phyloP scores from a whole-genome alignment of 2,797 vertebrate species.

The Arctocebus calabarensis region DNA sequence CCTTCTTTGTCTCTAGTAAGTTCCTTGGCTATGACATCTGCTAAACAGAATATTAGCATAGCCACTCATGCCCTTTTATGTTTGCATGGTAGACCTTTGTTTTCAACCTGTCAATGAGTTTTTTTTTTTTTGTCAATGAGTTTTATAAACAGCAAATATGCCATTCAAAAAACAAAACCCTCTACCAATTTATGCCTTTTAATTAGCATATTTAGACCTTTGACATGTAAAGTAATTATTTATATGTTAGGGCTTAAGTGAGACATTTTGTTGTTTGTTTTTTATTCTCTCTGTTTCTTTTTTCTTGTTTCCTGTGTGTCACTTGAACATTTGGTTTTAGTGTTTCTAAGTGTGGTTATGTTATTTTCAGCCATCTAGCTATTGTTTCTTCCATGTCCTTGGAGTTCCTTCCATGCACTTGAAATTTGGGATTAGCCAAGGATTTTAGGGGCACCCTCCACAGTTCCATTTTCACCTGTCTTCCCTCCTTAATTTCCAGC shows the following conservation, averaged over 20 bases:
- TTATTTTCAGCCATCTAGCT: neutral
- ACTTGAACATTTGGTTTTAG: neutral
- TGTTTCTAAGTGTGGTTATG: neutral
- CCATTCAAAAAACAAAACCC: neutral
- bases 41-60: neutral
- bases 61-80: neutral
- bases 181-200: neutral
- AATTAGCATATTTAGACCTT: neutral
- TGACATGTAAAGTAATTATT: neutral
- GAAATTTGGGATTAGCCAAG: neutral
- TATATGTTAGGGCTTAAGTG: neutral
- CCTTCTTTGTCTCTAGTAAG: neutral
- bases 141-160: neutral
- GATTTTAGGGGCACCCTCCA: neutral
- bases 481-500: constrained; percentile 6
- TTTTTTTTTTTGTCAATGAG: neutral
- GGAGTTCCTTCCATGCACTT: neutral
- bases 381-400: neutral
- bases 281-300: neutral
- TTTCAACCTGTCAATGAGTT: constrained; percentile 7
- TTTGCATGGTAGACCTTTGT: neutral
- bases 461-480: neutral
- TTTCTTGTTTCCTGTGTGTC: constrained; percentile 9
- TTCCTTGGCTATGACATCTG: neutral
- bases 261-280: constrained; percentile 17